These are phyloP conservation scores for Cephonodes hylas DNA, from an alignment of 2,888 invertebrate species.

Conservation along the genomic window DNA sequence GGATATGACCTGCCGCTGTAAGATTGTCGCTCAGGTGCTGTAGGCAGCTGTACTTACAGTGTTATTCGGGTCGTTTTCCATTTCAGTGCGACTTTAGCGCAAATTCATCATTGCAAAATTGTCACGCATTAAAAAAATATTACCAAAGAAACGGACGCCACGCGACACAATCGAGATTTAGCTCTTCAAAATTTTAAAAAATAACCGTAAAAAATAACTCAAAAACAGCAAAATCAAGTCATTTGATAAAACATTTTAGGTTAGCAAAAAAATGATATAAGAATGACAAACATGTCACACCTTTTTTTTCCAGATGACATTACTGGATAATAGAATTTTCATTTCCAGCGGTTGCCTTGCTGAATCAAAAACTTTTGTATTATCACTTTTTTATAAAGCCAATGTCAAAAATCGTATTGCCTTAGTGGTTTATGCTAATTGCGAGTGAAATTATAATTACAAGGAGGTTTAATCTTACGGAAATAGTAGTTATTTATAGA, in stretches of 20 bases:
- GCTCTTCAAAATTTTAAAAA: slow-evolving; percentile 74
- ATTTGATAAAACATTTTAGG: slow-evolving; percentile 81
- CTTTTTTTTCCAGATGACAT: slow-evolving; percentile 80
- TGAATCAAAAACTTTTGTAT: slow-evolving; percentile 41
- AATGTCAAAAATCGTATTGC: not conserved
- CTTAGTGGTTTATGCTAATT: not conserved
- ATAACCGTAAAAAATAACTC: slow-evolving; percentile 73
- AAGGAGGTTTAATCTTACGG: not conserved
- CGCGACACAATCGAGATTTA: slow-evolving; percentile 77
- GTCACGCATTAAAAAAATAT: slow-evolving; percentile 64
- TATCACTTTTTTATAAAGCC: slow-evolving; percentile 29
- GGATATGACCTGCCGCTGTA: not conserved
- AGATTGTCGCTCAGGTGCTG: not conserved
- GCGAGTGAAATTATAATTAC: not conserved
- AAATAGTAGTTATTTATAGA: too few species aligned
- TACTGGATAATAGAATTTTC: slow-evolving; percentile 76
- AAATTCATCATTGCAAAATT: slow-evolving; percentile 72
- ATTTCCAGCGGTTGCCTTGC: slow-evolving; percentile 70
- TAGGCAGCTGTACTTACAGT: slow-evolving; percentile 64
- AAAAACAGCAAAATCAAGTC: slow-evolving; percentile 77
- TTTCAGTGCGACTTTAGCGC: slow-evolving; percentile 66
- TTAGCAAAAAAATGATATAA: slow-evolving; percentile 79
- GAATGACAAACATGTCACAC: slow-evolving; percentile 79
- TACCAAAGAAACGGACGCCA: slow-evolving; percentile 53
- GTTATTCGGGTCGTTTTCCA: slow-evolving; percentile 79